These are phyloP conservation scores for Sinotaia quadrata DNA, from an alignment of 2,888 invertebrate species.

Conservation along the genomic window DNA sequence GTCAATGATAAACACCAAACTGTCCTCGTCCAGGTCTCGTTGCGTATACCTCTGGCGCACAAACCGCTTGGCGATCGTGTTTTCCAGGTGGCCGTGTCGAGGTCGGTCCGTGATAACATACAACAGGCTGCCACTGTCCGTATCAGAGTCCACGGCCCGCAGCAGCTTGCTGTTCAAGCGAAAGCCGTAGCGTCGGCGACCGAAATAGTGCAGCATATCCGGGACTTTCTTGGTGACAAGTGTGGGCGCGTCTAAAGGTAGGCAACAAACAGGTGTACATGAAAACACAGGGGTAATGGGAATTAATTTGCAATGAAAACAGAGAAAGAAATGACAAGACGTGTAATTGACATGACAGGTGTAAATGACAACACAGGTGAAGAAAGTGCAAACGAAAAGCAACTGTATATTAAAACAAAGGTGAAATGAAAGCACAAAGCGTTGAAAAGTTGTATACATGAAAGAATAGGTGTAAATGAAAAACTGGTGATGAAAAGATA, in stretches of 20 bases:
- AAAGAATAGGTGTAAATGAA: too few species aligned
- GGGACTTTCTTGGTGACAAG: conserved; percentile 61
- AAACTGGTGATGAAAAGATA: too few species aligned
- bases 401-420: too few species aligned
- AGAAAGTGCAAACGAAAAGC: too few species aligned
- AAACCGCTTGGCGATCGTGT: conserved; percentile 61
- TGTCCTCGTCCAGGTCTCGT: conserved; percentile 67
- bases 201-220: conserved; percentile 58
- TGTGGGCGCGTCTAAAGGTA: conserved; percentile 57
- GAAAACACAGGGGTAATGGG: too few species aligned
- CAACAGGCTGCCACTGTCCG: conserved; percentile 55
- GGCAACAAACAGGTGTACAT: conserved; percentile 13
- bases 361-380: too few species aligned
- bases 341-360: too few species aligned
- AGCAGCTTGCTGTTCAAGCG: conserved; percentile 38
- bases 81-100: conserved; percentile 66
- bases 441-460: too few species aligned
- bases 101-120: conserved; percentile 64
- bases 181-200: conserved; percentile 40
- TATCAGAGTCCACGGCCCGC: conserved; percentile 62
- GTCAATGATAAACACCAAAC: conserved; percentile 63
- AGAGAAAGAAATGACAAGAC: too few species aligned
- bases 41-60: conserved; percentile 67
- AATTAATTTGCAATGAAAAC: too few species aligned
- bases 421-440: too few species aligned